A percentile compares a stretch with the other conserved stretches of the same genome.
Evolutionary conservation across 2,113 vertebrate species (phyloP).

Genomic region (Syrrhaptes paradoxus): DNA sequence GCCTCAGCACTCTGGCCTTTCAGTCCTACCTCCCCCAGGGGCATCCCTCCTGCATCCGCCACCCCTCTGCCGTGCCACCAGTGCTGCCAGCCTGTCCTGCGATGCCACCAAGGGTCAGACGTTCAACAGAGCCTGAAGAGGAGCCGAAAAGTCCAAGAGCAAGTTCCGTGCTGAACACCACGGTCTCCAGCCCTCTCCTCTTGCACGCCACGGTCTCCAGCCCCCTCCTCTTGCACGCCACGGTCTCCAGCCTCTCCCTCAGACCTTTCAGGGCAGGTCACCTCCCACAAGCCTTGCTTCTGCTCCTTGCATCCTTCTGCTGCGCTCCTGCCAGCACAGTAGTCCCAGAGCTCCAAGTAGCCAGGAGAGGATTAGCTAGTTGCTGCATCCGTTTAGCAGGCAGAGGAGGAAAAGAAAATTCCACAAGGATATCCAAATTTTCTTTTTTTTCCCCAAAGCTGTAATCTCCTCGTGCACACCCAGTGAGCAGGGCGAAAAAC

Average conservation of each 20-base stretch:
- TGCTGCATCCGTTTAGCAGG: neutral
- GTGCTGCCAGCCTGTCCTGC: rapidly evolving
- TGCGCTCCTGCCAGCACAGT: neutral
- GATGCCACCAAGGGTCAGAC: rapidly evolving
- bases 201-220: too few relatives aligned
- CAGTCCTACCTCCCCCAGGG: neutral
- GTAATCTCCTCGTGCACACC: neutral
- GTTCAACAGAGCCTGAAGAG: neutral
- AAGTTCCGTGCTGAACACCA: neutral
- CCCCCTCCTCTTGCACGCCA: neutral
- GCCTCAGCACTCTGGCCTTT: neutral
- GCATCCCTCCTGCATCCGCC: neutral
- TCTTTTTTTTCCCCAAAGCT: neutral
- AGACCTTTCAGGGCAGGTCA: neutral
- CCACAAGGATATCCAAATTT: neutral
- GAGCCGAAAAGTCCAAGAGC: neutral
- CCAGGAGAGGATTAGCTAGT: neutral
- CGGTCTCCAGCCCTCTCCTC: neutral
- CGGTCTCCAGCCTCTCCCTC: neutral
- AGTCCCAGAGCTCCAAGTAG: neutral
- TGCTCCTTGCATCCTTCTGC: neutral
- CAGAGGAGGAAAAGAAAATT: neutral
- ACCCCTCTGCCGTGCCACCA: neutral
- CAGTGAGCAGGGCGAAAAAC: rapidly evolving
- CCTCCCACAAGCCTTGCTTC: neutral